Base-by-base conservation (phyloP, 2,113 vertebrate genomes). In the Caracal caracal region DNA sequence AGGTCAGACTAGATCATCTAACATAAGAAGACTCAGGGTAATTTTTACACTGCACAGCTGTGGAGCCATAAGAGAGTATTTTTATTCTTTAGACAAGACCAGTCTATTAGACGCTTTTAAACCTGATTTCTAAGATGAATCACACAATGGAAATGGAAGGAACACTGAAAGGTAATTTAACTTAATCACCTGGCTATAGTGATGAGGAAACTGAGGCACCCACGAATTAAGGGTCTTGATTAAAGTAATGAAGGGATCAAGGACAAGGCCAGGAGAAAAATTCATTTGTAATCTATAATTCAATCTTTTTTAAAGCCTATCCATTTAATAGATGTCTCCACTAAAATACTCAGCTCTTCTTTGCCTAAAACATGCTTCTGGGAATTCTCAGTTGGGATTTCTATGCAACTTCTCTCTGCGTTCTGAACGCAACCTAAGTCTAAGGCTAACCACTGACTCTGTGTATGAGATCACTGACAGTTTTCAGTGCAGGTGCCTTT, bases 331-430 rank as follows among this genome's bases (percentile, higher is more conserved):
- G 33, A 84, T 53, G 10, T 37, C 28, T 26, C 12, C 33, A 28
- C 88, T 63, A 88, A 84, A 91, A 84, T 47, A 66, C 5, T 73
- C 22, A 51, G 20, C 30, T 81, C 3, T 71, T 85, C 66, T 83
- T 95, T 79, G 51, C 22, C 90, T 96, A 92, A 82, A 59, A 93
- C 88, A 84, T 92, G 17, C 10, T 70, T 56, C 59, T 94, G 49
- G 10, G 20, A 84, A 51, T 47, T 75, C 28, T 81, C 35, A 40
- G 0, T 71, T 4, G 13, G 9, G 13, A 95, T 76, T 97, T 89
- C 35, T 80, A 24, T 35, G 26, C 37, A 95, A 71, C 11, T 78
- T 87, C 53, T 37, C 24, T 83, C 40, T 68, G 16, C 20, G 5
- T 84, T 95, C 40, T 84, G 43, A 84, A 26, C 24, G 28, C 33